phyloP scores from a whole-genome alignment of 2,888 invertebrate species.

The Ophonus ardosiacus region DNA sequence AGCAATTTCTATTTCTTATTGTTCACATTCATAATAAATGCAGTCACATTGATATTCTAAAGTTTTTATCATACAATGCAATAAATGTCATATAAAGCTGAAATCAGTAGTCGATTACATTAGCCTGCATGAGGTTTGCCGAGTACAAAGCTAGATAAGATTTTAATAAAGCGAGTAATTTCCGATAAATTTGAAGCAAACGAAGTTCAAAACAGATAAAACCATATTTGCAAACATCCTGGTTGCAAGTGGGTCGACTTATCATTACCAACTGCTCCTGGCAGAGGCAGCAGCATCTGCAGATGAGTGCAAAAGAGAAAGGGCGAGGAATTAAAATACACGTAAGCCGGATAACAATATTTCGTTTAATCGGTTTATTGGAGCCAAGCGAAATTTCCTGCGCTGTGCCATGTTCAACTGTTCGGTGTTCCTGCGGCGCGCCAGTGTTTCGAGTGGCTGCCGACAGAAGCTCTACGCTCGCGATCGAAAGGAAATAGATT shows the following conservation, averaged over 20 bases:
- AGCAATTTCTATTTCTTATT: no score
- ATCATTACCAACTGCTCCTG: constrained; percentile 10
- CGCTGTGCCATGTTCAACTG: constrained; percentile 8
- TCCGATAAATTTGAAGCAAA: background rate
- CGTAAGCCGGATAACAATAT: constrained; percentile 46
- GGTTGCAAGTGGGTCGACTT: constrained; percentile 3
- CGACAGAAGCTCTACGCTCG: constrained; percentile 27
- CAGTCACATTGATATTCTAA: background rate
- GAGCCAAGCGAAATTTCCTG: constrained; percentile 49
- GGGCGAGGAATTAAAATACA: constrained; percentile 28
- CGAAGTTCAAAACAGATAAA: constrained; percentile 26
- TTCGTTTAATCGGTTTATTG: constrained; percentile 52
- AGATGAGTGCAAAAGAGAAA: constrained; percentile 4
- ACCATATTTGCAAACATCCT: constrained; percentile 34
- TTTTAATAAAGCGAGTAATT: constrained; percentile 1
- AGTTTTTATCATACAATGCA: background rate
- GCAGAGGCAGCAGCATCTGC: background rate
- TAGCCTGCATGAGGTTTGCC: background rate
- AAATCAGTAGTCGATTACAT: background rate
- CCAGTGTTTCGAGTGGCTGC: constrained; percentile 20
- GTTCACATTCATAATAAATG: background rate
- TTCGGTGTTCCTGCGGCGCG: background rate
- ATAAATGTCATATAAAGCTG: background rate
- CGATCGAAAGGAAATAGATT: constrained; percentile 43
- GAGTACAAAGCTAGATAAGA: background rate